Base-by-base conservation (phyloP, 2,113 vertebrate genomes). In the Gnathonemus echidnorhynchus region DNA sequence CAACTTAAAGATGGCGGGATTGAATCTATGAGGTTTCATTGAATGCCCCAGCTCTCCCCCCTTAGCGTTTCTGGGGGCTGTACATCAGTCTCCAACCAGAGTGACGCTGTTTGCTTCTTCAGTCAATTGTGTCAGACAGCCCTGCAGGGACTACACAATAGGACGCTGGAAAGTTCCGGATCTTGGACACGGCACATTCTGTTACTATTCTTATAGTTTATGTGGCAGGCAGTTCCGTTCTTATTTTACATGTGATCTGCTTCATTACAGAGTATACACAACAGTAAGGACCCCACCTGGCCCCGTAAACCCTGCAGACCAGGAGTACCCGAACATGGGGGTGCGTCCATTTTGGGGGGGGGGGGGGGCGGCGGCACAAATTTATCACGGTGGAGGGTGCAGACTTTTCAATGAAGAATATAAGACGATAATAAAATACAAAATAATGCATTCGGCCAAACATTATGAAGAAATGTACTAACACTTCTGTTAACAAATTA, bases 41-140 rank as follows among this genome's bases (percentile, higher is more conserved):
- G 19, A 45, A 21, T 48, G 19, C 39, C 42, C 87, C 3, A 27
- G 74, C 46, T 45, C 31, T 17, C 6, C 24, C 1, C 84, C 35
- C 3, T 77, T 91, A 21, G 66, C 74, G 42, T 89, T 93, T 66
- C 87, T n/a, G 58, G 90, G 90, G 93, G 93, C 92, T 86, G 91
- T 17, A 52, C 50, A 53, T 77, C 90, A 88, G 86, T 90, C 91
- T 91, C 88, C 88, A 85, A 89, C 90, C 92, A 95, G 93, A 94
- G 19, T 56, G 53, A 56, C 7, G 15, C 19, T 56, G 53, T 56
- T 21, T 56, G 19, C 53, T 24, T 56, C 53, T 56, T 56, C 53
- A 94, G 95, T 94, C 95, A 90, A 93, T 90, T 92, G 70, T 77
- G 21, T 93, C 91, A 66, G 24, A 66, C 62, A 31, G 21, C 8